phyloP scores from a whole-genome alignment of 2,888 invertebrate genomes.

The Germaria angustata region DNA sequence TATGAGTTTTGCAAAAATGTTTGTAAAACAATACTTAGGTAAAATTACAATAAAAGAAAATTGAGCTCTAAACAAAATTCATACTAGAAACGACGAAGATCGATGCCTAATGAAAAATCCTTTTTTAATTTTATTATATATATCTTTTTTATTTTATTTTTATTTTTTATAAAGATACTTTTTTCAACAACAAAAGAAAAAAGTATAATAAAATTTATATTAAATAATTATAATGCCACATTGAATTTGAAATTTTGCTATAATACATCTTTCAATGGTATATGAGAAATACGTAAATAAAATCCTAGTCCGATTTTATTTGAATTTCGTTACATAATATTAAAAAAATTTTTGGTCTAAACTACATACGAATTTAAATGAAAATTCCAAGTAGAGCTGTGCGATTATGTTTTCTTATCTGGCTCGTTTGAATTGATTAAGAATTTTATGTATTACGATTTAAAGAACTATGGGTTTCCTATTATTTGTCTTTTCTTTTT shows the following conservation, averaged over 20 bases:
- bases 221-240: constrained; percentile 50
- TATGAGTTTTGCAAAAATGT: constrained; percentile 18
- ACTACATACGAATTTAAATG: constrained; percentile 57
- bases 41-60: constrained; percentile 26
- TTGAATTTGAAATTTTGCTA: constrained; percentile 55
- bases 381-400: constrained; percentile 63
- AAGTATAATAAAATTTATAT: constrained; percentile 3
- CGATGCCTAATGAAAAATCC: constrained; percentile 14
- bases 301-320: constrained; percentile 19
- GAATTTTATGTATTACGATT: constrained; percentile 37
- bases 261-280: constrained; percentile 49
- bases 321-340: constrained; percentile 34
- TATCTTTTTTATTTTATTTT: not conserved
- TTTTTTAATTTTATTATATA: not conserved
- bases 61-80: constrained; percentile 46
- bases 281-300: constrained; percentile 32
- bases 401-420: too few relatives aligned
- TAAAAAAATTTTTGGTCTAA: constrained; percentile 64
- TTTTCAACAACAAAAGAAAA: constrained; percentile 33
- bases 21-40: constrained; percentile 56
- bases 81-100: constrained; percentile 42
- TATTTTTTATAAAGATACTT: constrained; percentile 35
- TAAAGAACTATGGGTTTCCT: not conserved
- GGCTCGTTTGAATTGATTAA: not conserved
- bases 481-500: constrained; percentile 22